Conservation (phyloP, 2,113 vertebrate species). For the Labeo catla region DNA sequence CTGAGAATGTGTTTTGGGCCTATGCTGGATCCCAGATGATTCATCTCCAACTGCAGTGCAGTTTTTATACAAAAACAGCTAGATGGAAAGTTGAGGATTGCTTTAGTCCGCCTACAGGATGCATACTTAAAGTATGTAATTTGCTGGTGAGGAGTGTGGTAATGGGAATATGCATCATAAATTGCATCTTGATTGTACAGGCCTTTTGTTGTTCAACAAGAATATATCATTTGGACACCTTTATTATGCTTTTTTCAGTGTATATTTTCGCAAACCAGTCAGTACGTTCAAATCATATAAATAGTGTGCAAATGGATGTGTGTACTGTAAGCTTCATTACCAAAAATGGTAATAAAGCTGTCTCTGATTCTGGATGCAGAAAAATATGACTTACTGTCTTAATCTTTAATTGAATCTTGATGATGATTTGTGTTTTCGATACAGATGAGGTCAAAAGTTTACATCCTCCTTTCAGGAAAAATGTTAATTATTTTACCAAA, state of each 20-base stretch:
- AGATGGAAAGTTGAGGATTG: constrained; percentile 23
- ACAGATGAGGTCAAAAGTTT: too few relatives aligned
- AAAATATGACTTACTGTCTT: not conserved
- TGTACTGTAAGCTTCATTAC: not conserved
- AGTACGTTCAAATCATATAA: too few relatives aligned
- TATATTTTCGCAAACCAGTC: not conserved
- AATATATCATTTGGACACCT: not conserved
- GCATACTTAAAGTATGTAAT: not conserved
- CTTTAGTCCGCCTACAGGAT: constrained; percentile 24
- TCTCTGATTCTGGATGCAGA: not conserved
- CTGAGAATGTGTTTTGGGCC: constrained; percentile 45
- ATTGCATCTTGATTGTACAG: not conserved
- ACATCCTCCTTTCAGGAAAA: too few relatives aligned
- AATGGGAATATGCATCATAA: not conserved
- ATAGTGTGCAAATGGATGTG: not conserved
- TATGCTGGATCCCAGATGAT: constrained; percentile 43
- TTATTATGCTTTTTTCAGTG: not conserved
- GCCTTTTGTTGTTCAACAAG: not conserved
- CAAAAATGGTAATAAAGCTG: not conserved
- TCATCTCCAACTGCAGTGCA: constrained; percentile 30
- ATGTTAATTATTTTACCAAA: too few relatives aligned
- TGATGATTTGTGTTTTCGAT: constrained; percentile 34
- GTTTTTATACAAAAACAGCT: constrained; percentile 27
- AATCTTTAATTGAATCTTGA: not conserved
- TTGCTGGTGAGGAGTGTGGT: not conserved